Percentiles rank a stretch among this genome's conserved stretches.
Evolutionary conservation across 2,888 invertebrate species (phyloP).

Genomic region (Dolichomitus sp.): DNA sequence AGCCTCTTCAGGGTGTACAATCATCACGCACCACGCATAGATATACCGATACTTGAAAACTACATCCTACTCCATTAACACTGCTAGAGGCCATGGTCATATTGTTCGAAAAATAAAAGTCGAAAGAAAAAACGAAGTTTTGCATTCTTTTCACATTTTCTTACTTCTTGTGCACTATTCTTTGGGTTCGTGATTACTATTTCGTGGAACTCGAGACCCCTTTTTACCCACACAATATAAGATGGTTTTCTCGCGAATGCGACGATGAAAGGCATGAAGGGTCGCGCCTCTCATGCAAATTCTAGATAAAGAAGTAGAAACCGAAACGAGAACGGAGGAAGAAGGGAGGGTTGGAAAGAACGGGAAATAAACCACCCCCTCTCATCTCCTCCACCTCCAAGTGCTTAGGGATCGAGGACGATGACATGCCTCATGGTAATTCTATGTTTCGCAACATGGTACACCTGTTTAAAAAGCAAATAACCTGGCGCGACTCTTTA

Average conservation of each 20-base stretch:
- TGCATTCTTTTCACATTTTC: slow-evolving; percentile 11
- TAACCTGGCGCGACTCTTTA: neutral
- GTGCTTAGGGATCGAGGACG: neutral
- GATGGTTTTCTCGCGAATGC: slow-evolving; percentile 40
- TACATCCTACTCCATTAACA: neutral
- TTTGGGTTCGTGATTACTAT: slow-evolving; percentile 13
- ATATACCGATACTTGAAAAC: neutral
- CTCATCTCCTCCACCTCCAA: neutral
- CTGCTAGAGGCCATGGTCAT: neutral
- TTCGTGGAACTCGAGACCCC: neutral
- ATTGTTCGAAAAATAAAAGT: slow-evolving; percentile 18
- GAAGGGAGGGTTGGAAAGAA: neutral
- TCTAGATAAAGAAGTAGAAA: slow-evolving; percentile 19
- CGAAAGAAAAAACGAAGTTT: neutral
- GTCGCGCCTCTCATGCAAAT: slow-evolving; percentile 16
- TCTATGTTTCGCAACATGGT: neutral
- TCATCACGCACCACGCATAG: neutral
- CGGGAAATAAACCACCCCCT: neutral
- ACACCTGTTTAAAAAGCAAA: neutral
- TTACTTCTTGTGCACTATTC: neutral
- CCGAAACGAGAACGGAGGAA: neutral
- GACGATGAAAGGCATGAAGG: slow-evolving; percentile 12
- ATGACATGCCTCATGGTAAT: slow-evolving; percentile 4
- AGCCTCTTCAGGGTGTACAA: slow-evolving; percentile 4
- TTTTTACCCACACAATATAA: slow-evolving; percentile 11